Evolutionary conservation across 2,113 vertebrate species (phyloP), one percentile per base, ranked within the genome.

Genomic region (Macrotus californicus): DNA sequence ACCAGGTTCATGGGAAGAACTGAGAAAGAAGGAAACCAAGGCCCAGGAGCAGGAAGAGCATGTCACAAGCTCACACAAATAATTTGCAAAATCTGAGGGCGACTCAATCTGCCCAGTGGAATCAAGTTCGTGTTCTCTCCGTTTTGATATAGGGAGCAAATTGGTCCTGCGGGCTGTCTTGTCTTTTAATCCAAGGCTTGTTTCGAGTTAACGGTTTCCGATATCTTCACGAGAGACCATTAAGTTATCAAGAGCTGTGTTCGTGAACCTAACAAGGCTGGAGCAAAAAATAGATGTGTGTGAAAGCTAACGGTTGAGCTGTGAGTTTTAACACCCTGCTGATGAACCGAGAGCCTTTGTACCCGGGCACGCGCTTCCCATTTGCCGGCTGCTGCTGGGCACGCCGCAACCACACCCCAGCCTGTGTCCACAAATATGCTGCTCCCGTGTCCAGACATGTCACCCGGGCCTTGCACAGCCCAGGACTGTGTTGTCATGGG

Each of bases 341-440:
- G 29, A 83, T 46, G 80, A 87, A 67, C 72, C 10, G 13, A 24
- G 80, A 67, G 22, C 22, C 76, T 82, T 36, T 59, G 14, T 22
- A 31, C n/a, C 79, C 50, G 59, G 83, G 61, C 36, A 6, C 22
- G 1, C 0, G 1, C 66, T 26, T 31, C n/a, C 36, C 21, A 0
- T 16, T 11, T 29, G 52, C 19, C 1, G 2, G 59, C 24, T 4
- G 36, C 48, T 13, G 2, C 46, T 6, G 34, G 39, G 52, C 87
- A 19, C 0, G 0, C 7, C 2, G 26, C 34, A 0, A 5, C 84
- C n/a, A 24, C 46, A 8, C 48, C 48, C 22, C 26, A 3, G 0
- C 61, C 70, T 52, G 0, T 2, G 4, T 52, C 88, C 84, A 54
- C 70, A 75, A 50, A 72, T 7, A 34, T 11, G 2, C 31, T 21